Evolutionary conservation across 2,113 vertebrate genomes (phyloP).

Genomic region (Proterorhinus semilunaris): DNA sequence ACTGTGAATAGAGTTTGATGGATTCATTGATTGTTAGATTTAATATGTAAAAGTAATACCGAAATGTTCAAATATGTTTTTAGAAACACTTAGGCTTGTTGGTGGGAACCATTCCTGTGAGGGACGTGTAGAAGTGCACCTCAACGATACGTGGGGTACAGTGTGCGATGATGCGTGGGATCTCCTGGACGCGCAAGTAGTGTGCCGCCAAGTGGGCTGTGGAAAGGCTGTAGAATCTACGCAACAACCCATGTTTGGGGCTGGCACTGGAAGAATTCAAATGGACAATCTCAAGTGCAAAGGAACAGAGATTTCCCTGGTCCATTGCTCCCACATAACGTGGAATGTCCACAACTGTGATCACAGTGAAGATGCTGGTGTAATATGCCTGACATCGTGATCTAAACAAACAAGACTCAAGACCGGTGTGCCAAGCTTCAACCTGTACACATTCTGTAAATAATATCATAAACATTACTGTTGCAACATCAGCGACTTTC

Average conservation of each 20-base stretch:
- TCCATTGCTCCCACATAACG: slow-evolving; percentile 89
- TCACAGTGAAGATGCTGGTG: slow-evolving; percentile 90
- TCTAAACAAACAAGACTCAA: slow-evolving; percentile 40
- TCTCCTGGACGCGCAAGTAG: slow-evolving; percentile 84
- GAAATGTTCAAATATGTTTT: slow-evolving; percentile 2
- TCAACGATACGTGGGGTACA: slow-evolving; percentile 86
- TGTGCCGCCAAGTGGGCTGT: slow-evolving; percentile 86
- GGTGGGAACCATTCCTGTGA: slow-evolving; percentile 86
- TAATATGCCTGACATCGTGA: slow-evolving; percentile 81
- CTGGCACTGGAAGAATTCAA: slow-evolving; percentile 84
- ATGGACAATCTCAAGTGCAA: slow-evolving; percentile 96
- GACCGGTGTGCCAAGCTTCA: slow-evolving; percentile 38
- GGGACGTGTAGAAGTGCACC: slow-evolving; percentile 90
- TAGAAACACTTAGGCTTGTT: slow-evolving; percentile 83
- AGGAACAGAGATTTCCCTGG: slow-evolving; percentile 82
- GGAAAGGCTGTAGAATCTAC: slow-evolving; percentile 78
- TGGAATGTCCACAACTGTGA: slow-evolving; percentile 97
- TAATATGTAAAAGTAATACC: background rate
- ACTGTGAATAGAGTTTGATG: too few relatives aligned
- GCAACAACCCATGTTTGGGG: slow-evolving; percentile 83
- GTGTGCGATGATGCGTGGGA: slow-evolving; percentile 97
- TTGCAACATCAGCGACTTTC: slow-evolving; percentile 49
- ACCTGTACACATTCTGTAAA: slow-evolving; percentile 81
- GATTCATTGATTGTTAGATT: too few relatives aligned
- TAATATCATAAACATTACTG: slow-evolving; percentile 62